Base-by-base conservation (phyloP, 2,888 invertebrate genomes). In the Lomographa bimaculata region DNA sequence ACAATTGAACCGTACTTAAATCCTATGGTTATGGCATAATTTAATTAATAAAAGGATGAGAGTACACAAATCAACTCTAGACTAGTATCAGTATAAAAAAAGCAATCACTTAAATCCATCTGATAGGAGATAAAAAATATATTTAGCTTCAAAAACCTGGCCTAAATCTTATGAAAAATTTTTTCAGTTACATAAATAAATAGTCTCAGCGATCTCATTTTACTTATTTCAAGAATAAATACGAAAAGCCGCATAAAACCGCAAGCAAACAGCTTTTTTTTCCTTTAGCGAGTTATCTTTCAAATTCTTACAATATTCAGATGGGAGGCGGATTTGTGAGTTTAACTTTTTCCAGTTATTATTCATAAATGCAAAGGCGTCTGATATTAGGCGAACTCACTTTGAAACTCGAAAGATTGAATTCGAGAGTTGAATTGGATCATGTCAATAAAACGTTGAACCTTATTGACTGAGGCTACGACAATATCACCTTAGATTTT, bases 281-380 rank as follows among this genome's bases (percentile, higher is more conserved):
- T 71, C 66, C 70, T 73, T 74, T 68, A 60, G 54, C 71, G 64
- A 69, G 72, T 74, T 79, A 80, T 79, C 77, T 78, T 74, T 67
- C 60, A 58, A 81, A 80, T 78, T 74, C 69, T 72, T 50, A 77
- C 76, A 78, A 80, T 79, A 80, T 82, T 82, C 75, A 75, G 73
- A 75, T 70, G 64, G 7, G 60, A 71, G 73, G 59, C 64, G 81
- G 79, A 77, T 84, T 83, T 74, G 68, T 62, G 71, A 78, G 74
- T 81, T 76, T 64, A 84, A 85, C 79, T 85, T 86, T 80, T 74
- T 74, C 71, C 35, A 29, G 40, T 37, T 29, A 37, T 81, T 84
- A 84, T 85, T 86, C 85, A 85, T 85, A 77, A 83, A 86, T 86
- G 82, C 84, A 82, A 83, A 85, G 75, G 73, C 76, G 68, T 59